phyloP scores from a whole-genome alignment of 2,113 vertebrate genomes.

The Daphoenositta chrysoptera region DNA sequence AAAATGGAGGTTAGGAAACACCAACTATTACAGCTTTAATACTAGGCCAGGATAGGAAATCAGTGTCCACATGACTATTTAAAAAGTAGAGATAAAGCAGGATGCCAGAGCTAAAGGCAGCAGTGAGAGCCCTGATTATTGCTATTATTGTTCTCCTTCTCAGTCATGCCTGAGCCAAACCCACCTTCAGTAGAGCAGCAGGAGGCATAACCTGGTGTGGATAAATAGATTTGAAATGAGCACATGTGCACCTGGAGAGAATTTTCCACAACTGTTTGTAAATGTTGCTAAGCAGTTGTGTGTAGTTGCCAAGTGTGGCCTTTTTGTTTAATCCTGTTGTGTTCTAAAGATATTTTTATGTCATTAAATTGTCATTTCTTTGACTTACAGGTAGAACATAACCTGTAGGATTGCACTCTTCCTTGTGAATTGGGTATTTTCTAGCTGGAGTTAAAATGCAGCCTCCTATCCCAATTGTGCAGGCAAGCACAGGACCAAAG shows the following conservation, averaged over 20 bases:
- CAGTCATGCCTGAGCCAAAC: background rate
- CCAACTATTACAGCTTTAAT: background rate
- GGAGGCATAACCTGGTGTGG: background rate
- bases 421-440: background rate
- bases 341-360: background rate
- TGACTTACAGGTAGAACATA: background rate
- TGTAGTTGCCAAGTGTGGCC: background rate
- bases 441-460: background rate
- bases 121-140: background rate
- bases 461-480: background rate
- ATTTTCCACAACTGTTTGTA: background rate
- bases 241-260: background rate
- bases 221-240: background rate
- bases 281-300: background rate
- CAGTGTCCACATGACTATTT: fast-evolving
- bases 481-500: background rate
- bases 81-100: background rate
- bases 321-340: background rate
- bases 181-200: background rate
- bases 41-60: background rate
- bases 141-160: background rate
- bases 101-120: background rate
- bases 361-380: background rate
- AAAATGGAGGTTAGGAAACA: background rate
- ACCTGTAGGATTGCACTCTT: background rate